Percentiles rank a stretch among this genome's conserved stretches.
These are phyloP conservation scores for Morpho achilles DNA, from an alignment of 2,888 invertebrate species.

Conservation along the genomic window DNA sequence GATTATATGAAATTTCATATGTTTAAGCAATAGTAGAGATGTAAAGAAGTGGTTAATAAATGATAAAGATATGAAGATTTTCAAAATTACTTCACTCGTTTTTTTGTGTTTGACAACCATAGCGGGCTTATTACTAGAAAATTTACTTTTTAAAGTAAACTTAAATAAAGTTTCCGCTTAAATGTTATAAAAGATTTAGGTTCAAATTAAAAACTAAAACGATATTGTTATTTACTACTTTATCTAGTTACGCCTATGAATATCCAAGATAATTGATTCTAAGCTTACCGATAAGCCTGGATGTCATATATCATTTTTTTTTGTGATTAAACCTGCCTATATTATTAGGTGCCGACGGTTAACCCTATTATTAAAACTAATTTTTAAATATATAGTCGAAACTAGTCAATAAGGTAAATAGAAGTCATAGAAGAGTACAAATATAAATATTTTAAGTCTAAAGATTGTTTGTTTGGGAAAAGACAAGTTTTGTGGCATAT, in stretches of 20 bases:
- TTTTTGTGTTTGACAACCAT: too few species aligned
- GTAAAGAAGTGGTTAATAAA: too few species aligned
- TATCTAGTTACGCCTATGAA: slow-evolving; percentile 2
- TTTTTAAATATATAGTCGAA: slow-evolving; percentile 22
- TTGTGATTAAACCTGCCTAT: slow-evolving; percentile 17
- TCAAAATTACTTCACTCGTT: too few species aligned
- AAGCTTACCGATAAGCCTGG: slow-evolving; percentile 3
- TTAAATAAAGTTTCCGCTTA: too few species aligned
- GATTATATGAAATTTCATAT: too few species aligned
- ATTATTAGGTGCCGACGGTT: slow-evolving; percentile 15
- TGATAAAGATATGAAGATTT: too few species aligned
- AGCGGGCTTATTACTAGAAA: too few species aligned
- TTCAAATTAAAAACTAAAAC: too few species aligned
- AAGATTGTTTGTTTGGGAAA: slow-evolving; percentile 29
- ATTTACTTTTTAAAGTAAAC: too few species aligned
- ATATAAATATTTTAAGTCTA: slow-evolving; percentile 21
- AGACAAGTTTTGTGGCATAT: slow-evolving; percentile 31
- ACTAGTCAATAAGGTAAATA: slow-evolving; percentile 20
- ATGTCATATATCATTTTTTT: slow-evolving; percentile 11
- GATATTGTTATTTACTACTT: too few species aligned
- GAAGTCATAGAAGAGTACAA: slow-evolving; percentile 61
- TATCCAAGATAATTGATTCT: slow-evolving; percentile 7
- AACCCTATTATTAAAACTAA: slow-evolving; percentile 16
- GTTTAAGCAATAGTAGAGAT: too few species aligned
- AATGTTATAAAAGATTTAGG: too few species aligned